A percentile compares a stretch with the other conserved stretches of the same genome.
These are phyloP conservation scores for Abscondita cerata DNA, from an alignment of 2,888 invertebrate genomes.

Conservation along the genomic window DNA sequence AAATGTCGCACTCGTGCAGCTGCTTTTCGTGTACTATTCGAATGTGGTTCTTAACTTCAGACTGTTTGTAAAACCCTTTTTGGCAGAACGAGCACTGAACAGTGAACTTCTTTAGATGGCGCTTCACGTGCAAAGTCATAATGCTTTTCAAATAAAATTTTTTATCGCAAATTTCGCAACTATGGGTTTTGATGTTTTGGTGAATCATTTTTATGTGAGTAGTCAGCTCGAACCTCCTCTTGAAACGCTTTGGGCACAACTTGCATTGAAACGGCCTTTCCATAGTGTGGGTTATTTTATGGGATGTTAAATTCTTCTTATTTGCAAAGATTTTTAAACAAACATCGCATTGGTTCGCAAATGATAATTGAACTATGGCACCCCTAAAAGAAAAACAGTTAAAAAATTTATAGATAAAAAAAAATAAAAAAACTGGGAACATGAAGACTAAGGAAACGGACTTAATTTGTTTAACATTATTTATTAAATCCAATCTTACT, in stretches of 20 bases:
- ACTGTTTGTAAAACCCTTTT: slow-evolving; percentile 33
- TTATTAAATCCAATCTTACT: no score
- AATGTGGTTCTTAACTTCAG: no score
- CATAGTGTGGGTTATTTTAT: background rate
- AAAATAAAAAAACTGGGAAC: no score
- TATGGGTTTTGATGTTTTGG: slow-evolving; percentile 10
- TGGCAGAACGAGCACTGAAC: slow-evolving; percentile 59
- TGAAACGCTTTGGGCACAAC: background rate
- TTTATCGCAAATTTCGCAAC: slow-evolving; percentile 23
- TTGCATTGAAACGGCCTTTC: background rate
- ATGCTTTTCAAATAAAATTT: slow-evolving; percentile 14
- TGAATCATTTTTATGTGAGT: slow-evolving; percentile 51
- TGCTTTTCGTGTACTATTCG: no score
- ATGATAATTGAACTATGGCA: no score
- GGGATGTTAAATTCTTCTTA: background rate
- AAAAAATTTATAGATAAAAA: background rate
- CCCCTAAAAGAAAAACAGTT: background rate
- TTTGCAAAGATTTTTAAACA: background rate
- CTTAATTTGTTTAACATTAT: no score
- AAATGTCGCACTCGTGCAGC: no score
- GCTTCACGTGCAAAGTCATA: slow-evolving; percentile 41
- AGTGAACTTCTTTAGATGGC: slow-evolving; percentile 58
- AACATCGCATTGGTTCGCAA: background rate
- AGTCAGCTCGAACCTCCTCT: background rate
- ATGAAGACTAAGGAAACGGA: no score